A percentile compares a stretch with the other conserved stretches of the same genome.
Evolutionary conservation across 1,140 invertebrate species (phyloP).

Genomic region (Choristoneura fumiferana): DNA sequence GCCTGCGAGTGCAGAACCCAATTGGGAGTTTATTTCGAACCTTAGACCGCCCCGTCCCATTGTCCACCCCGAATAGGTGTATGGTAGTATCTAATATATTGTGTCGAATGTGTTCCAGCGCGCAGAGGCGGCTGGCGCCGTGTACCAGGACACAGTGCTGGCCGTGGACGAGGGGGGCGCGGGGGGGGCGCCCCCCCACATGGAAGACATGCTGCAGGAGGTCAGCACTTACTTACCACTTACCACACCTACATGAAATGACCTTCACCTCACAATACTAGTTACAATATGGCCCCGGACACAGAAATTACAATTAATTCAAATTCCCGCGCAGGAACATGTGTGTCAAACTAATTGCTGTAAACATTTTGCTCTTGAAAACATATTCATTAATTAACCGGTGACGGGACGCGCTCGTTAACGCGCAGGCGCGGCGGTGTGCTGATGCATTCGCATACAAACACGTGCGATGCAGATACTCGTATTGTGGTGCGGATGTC

Average conservation of each 20-base stretch:
- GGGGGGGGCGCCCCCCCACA: conserved; percentile 23
- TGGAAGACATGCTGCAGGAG: conserved; percentile 42
- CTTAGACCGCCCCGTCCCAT: too few species aligned
- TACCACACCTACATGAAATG: too few species aligned
- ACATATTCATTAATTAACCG: conserved; percentile 12
- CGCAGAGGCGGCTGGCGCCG: conserved; percentile 31
- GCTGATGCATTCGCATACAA: too few species aligned
- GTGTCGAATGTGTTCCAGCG: too few species aligned
- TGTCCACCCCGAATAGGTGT: too few species aligned
- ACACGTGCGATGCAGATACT: too few species aligned
- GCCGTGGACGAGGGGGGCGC: conserved; percentile 16
- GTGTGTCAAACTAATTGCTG: neutral
- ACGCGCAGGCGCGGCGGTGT: too few species aligned
- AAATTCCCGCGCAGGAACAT: neutral
- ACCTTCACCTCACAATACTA: too few species aligned
- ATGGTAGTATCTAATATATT: too few species aligned
- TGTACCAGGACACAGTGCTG: conserved; percentile 34
- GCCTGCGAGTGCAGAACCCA: too few species aligned
- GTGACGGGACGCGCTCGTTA: neutral
- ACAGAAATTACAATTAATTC: neutral
- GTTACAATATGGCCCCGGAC: neutral
- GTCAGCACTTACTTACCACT: conserved; percentile 21
- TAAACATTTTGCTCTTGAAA: neutral
- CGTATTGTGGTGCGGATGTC: neutral
- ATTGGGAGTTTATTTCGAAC: too few species aligned